phyloP scores from a whole-genome alignment of 2,888 invertebrate genomes.

The Apantesis nais region DNA sequence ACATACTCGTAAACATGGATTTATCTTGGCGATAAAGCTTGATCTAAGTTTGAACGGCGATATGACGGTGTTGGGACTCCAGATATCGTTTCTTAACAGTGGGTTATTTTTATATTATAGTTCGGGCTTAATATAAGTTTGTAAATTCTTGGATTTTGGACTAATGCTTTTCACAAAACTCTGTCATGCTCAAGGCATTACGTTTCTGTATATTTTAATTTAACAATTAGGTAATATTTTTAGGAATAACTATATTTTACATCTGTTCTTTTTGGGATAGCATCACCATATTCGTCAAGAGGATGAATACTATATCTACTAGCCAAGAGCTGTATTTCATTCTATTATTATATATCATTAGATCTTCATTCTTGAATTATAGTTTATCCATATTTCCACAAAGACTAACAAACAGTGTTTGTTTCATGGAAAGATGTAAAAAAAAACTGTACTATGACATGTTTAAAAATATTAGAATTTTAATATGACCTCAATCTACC shows the following conservation, averaged over 20 bases:
- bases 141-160: neutral
- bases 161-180: neutral
- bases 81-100: neutral
- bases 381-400: no score
- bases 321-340: no score
- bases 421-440: no score
- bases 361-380: no score
- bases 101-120: neutral
- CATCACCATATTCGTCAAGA: no score
- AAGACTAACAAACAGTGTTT: no score
- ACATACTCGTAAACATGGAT: constrained; percentile 14
- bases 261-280: neutral
- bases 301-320: no score
- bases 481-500: no score
- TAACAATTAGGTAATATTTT: no score
- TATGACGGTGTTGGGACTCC: neutral
- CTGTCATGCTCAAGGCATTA: neutral
- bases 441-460: no score
- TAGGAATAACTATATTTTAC: neutral
- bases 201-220: neutral
- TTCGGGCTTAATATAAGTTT: neutral
- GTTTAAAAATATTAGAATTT: no score
- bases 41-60: constrained; percentile 1
- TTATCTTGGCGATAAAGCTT: constrained; percentile 9
- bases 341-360: no score